Percentiles rank a stretch among this genome's conserved stretches.
Evolutionary conservation across 2,113 vertebrate species (phyloP).

Genomic region (Osmerus eperlanus): DNA sequence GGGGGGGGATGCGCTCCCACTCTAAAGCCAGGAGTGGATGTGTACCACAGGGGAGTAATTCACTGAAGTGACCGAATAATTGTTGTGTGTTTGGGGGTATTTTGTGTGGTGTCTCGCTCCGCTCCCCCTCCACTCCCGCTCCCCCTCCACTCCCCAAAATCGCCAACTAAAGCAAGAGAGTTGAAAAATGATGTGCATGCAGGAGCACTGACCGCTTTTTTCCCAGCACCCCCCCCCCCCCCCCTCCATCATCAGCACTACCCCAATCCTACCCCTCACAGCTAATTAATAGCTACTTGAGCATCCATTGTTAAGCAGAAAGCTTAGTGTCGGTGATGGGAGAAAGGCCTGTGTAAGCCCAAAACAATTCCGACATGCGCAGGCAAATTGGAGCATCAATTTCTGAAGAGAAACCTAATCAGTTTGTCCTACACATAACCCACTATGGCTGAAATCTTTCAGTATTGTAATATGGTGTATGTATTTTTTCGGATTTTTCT

Average conservation of each 20-base stretch:
- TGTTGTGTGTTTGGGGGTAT: no score
- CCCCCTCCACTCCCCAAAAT: conserved; percentile 30
- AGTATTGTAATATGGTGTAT: no score
- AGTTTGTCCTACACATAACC: no score
- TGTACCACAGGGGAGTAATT: conserved; percentile 18
- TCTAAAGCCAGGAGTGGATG: no score
- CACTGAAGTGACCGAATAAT: conserved; percentile 45
- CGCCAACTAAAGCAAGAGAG: conserved; percentile 40
- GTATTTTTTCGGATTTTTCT: no score
- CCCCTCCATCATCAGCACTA: conserved; percentile 4
- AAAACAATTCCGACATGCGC: neutral
- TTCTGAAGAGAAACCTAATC: no score
- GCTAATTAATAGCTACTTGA: conserved; percentile 44
- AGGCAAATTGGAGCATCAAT: neutral
- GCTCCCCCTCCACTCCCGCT: conserved; percentile 1
- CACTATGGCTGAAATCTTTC: no score
- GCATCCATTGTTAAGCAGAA: conserved; percentile 31
- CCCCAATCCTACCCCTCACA: conserved; percentile 18
- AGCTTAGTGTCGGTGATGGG: conserved; percentile 26
- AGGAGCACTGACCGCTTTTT: conserved; percentile 20
- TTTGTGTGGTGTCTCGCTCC: conserved; percentile 16
- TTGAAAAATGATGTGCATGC: conserved; percentile 42
- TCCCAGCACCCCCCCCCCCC: conserved; percentile 8
- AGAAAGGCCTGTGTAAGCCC: conserved; percentile 8
- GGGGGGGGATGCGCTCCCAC: neutral